These are phyloP conservation scores for Leptopterna dolabrata DNA, from an alignment of 2,888 invertebrate species.

Conservation along the genomic window DNA sequence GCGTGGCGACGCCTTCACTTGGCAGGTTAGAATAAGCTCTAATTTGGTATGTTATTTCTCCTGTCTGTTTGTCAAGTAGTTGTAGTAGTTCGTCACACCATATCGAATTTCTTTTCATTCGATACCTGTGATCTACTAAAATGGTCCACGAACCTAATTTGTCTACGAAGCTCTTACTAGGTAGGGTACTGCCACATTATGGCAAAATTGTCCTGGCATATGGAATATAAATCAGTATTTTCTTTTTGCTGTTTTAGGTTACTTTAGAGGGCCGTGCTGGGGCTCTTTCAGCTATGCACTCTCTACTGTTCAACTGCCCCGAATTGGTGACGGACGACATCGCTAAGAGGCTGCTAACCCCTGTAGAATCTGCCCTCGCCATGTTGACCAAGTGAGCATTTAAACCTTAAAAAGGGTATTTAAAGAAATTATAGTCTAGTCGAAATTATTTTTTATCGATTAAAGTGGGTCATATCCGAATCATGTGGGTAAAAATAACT, in stretches of 20 bases:
- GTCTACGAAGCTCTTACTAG: too few species aligned
- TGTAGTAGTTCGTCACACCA: background rate
- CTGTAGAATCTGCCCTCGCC: constrained; percentile 94
- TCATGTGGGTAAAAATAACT: too few species aligned
- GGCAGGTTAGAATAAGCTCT: constrained; percentile 78
- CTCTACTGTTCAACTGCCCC: constrained; percentile 90
- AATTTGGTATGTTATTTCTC: background rate
- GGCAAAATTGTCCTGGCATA: too few species aligned
- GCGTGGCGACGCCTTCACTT: constrained; percentile 97
- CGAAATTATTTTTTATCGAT: too few species aligned
- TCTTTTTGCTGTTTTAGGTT: constrained; percentile 70
- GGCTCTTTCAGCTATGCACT: constrained; percentile 94
- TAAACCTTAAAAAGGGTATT: too few species aligned
- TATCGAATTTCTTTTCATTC: too few species aligned
- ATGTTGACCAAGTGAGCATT: constrained; percentile 91
- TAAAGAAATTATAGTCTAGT: too few species aligned
- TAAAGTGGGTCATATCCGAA: too few species aligned
- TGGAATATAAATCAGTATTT: too few species aligned
- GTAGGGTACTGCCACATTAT: too few species aligned
- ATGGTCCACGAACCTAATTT: too few species aligned
- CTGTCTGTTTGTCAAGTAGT: background rate
- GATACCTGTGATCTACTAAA: too few species aligned
- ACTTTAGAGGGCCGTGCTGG: constrained; percentile 96
- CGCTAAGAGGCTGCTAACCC: constrained; percentile 85
- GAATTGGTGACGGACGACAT: constrained; percentile 94